Evolutionary conservation across 2,113 vertebrate species (phyloP).

Genomic region (Mungos mungo): DNA sequence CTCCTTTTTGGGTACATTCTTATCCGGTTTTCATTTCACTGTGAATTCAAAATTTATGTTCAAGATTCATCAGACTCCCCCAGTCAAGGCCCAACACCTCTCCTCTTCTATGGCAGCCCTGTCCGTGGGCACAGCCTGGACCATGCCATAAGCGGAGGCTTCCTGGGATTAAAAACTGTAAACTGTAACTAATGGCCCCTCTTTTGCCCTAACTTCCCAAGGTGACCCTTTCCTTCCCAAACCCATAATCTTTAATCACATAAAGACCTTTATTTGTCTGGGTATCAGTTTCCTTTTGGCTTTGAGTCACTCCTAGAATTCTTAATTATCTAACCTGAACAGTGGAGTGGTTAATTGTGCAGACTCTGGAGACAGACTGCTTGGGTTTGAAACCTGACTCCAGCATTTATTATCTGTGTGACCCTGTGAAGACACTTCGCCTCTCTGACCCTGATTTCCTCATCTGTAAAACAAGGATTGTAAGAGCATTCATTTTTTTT

Average conservation of each 20-base stretch:
- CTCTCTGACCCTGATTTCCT: background rate
- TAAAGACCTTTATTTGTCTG: background rate
- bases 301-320: background rate
- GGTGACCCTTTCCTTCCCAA: background rate
- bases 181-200: background rate
- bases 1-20: background rate
- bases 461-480: background rate
- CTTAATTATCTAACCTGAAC: background rate
- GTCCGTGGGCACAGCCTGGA: background rate
- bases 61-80: background rate
- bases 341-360: background rate
- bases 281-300: background rate
- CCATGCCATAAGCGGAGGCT: background rate
- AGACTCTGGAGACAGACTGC: background rate
- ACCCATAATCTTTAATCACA: background rate
- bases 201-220: background rate
- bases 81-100: background rate
- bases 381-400: conserved; percentile 14
- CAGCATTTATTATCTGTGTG: background rate
- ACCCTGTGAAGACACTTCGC: background rate
- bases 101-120: background rate
- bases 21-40: background rate
- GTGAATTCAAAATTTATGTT: background rate
- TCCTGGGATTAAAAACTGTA: background rate
- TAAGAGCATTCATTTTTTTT: background rate